Percentiles rank a stretch among this genome's conserved stretches.
phyloP scores from a whole-genome alignment of 2,888 invertebrate genomes.

The Calephelis perditalis region DNA sequence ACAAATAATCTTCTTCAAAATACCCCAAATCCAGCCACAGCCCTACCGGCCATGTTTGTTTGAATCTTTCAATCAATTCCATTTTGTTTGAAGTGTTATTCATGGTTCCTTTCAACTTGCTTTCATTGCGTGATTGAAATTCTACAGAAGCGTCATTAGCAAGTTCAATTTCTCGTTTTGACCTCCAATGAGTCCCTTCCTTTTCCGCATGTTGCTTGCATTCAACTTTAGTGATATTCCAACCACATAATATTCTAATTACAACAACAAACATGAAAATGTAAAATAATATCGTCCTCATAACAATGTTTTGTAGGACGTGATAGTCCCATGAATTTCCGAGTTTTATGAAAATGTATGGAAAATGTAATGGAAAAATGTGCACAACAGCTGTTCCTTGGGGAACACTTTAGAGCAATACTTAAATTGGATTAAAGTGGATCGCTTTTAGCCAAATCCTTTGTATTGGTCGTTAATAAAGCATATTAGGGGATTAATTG shows the following conservation, averaged over 20 bases:
- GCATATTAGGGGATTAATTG: constrained; percentile 52
- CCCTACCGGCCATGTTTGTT: constrained; percentile 58
- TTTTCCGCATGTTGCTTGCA: constrained; percentile 6
- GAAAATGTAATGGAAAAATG: constrained; percentile 41
- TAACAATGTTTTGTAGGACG: constrained; percentile 41
- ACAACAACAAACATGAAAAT: constrained; percentile 37
- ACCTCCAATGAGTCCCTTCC: constrained; percentile 16
- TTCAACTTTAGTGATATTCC: constrained; percentile 13
- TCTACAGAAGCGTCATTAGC: constrained; percentile 17
- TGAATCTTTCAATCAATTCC: constrained; percentile 51
- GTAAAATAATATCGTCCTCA: constrained; percentile 44
- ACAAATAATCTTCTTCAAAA: constrained; percentile 77
- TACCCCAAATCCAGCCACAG: constrained; percentile 74
- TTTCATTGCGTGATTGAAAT: constrained; percentile 19
- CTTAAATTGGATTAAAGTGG: constrained; percentile 70
- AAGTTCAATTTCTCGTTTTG: constrained; percentile 19
- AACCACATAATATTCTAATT: constrained; percentile 41
- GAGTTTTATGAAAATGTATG: constrained; percentile 44
- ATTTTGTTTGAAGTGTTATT: constrained; percentile 34
- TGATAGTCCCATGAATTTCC: constrained; percentile 45
- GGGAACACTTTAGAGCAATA: constrained; percentile 54
- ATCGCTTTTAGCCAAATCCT: constrained; percentile 54
- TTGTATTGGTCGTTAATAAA: constrained; percentile 50
- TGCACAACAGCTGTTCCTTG: constrained; percentile 39
- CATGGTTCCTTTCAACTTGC: constrained; percentile 21